Conservation (phyloP, 2,113 vertebrate species). For the Laticauda laticaudata region DNA sequence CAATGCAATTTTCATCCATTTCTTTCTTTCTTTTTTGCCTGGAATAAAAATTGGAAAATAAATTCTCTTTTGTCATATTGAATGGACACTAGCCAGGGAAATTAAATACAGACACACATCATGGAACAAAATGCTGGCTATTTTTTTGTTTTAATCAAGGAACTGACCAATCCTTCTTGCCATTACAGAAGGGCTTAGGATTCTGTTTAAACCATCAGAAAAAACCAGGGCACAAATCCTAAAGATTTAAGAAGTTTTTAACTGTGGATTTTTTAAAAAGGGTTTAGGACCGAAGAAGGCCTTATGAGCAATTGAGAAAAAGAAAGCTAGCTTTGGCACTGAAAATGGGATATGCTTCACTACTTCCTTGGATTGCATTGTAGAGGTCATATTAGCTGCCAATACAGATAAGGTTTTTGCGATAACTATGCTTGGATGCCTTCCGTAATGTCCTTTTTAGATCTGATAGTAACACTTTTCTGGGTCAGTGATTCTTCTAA, state of each 20-base stretch:
- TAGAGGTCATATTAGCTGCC: not conserved
- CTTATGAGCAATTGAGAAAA: not conserved
- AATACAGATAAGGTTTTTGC: not conserved
- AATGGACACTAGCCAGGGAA: not conserved
- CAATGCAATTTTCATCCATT: not conserved
- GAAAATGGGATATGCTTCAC: not conserved
- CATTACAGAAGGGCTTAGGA: not conserved
- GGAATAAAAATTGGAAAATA: not conserved
- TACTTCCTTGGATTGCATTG: constrained; percentile 15
- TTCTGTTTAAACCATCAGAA: not conserved
- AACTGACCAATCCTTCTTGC: not conserved
- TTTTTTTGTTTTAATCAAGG: not conserved
- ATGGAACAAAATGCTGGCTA: not conserved
- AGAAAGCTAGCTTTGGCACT: accelerated
- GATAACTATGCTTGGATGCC: not conserved
- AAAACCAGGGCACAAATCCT: not conserved
- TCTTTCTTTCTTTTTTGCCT: not conserved
- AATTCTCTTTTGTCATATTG: not conserved
- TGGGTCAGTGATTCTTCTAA: constrained; percentile 21
- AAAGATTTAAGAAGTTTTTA: not conserved
- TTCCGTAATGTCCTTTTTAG: constrained; percentile 28
- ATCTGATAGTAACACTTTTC: constrained; percentile 5
- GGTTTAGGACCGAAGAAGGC: not conserved
- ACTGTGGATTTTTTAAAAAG: not conserved
- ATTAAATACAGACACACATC: not conserved